Evolutionary conservation across 1,140 invertebrate genomes (phyloP).

Genomic region (Cylas formicarius): DNA sequence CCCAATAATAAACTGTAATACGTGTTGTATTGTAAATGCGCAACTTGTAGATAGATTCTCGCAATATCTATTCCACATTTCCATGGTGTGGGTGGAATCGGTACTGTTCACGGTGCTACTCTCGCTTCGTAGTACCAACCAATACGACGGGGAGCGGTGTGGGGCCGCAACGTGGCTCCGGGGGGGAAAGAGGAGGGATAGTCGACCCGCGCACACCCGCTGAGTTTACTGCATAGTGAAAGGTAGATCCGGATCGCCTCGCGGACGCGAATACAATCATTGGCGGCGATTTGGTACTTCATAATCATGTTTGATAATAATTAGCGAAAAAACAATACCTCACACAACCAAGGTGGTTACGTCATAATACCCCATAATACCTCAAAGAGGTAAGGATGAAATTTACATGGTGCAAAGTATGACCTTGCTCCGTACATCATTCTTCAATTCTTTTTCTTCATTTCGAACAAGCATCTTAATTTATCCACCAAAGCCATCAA

Average conservation of each 20-base stretch:
- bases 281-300: constrained; percentile 3
- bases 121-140: constrained; percentile 4
- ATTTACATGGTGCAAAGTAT: too few species aligned
- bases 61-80: constrained; percentile 20
- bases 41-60: constrained; percentile 28
- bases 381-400: too few species aligned
- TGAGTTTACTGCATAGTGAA: constrained; percentile 38
- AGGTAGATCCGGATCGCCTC: constrained; percentile 35
- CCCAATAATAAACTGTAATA: constrained; percentile 11
- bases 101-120: constrained; percentile 26
- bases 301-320: constrained; percentile 1
- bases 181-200: constrained; percentile 20
- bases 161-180: neutral
- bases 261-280: constrained; percentile 17
- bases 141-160: constrained; percentile 1
- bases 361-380: too few species aligned
- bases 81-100: constrained; percentile 38
- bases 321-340: too few species aligned
- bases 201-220: constrained; percentile 22
- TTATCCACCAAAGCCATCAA: too few species aligned
- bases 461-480: too few species aligned
- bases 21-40: constrained; percentile 29
- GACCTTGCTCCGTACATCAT: too few species aligned
- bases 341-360: too few species aligned
- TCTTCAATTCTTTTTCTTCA: too few species aligned